These are phyloP conservation scores for Apus apus DNA, from an alignment of 2,113 vertebrate genomes.

Conservation along the genomic window DNA sequence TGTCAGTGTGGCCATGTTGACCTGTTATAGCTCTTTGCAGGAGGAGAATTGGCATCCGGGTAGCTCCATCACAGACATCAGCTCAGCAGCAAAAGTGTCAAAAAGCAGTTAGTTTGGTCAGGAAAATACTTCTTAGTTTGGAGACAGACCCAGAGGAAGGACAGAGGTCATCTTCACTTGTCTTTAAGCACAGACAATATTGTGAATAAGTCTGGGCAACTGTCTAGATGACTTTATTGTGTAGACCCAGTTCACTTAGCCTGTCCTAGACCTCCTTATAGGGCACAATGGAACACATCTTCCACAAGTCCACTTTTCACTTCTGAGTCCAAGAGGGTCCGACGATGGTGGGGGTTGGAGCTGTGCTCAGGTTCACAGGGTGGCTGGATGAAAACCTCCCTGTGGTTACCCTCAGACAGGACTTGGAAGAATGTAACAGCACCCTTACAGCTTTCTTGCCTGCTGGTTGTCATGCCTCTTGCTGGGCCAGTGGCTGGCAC, in stretches of 20 bases:
- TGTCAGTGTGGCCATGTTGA: too few relatives aligned
- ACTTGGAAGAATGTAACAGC: background rate
- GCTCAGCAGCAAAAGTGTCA: background rate
- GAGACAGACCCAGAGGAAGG: background rate
- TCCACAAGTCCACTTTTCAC: too few relatives aligned
- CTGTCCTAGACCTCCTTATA: background rate
- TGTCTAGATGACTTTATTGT: background rate
- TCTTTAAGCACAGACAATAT: background rate
- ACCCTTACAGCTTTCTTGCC: background rate
- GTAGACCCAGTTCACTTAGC: background rate
- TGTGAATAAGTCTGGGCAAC: background rate
- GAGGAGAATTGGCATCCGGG: background rate
- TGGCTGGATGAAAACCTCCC: background rate
- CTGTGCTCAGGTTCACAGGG: background rate
- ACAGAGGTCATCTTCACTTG: background rate
- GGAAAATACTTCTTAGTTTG: background rate
- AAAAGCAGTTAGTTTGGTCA: background rate
- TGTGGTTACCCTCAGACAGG: background rate
- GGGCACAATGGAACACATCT: accelerated
- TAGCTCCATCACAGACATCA: background rate
- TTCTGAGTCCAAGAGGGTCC: background rate
- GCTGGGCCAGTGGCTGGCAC: background rate
- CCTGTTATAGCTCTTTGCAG: background rate
- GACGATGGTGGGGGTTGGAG: background rate
- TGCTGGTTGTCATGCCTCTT: accelerated